phyloP scores from a whole-genome alignment of 1,140 invertebrate species.

The Zaprionus vittiger region DNA sequence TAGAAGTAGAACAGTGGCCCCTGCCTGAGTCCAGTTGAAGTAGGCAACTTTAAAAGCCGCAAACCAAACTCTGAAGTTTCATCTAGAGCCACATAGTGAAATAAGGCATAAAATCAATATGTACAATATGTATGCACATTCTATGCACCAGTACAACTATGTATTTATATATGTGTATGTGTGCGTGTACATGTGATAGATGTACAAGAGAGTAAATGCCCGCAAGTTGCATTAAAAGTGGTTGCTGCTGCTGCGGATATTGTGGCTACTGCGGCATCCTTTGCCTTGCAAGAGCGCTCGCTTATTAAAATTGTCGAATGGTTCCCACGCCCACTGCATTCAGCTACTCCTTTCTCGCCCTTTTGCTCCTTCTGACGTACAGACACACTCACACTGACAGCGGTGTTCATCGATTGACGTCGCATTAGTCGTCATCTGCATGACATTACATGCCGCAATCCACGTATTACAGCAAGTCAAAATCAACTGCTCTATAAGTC shows the following conservation, averaged over 20 bases:
- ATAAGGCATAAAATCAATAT: slow-evolving; percentile 72
- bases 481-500: slow-evolving; percentile 65
- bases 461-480: slow-evolving; percentile 70
- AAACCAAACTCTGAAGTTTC: slow-evolving; percentile 63
- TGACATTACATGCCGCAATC: slow-evolving; percentile 78
- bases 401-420: slow-evolving; percentile 56
- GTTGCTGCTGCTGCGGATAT: slow-evolving; percentile 46
- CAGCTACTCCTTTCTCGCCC: background rate
- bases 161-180: background rate
- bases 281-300: slow-evolving; percentile 67
- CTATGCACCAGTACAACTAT: background rate
- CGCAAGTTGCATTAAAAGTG: slow-evolving; percentile 44
- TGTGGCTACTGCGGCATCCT: slow-evolving; percentile 60
- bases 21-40: slow-evolving; percentile 27
- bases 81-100: slow-evolving; percentile 30
- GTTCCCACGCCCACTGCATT: slow-evolving; percentile 29
- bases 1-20: background rate
- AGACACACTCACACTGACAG: background rate
- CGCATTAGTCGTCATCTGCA: slow-evolving; percentile 78
- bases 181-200: slow-evolving; percentile 7
- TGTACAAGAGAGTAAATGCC: slow-evolving; percentile 25
- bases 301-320: slow-evolving; percentile 78
- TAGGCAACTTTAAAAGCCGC: slow-evolving; percentile 59
- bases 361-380: background rate
- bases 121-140: slow-evolving; percentile 42